These are phyloP conservation scores for Drosophila littoralis DNA, from an alignment of 1,140 invertebrate species.

Conservation along the genomic window DNA sequence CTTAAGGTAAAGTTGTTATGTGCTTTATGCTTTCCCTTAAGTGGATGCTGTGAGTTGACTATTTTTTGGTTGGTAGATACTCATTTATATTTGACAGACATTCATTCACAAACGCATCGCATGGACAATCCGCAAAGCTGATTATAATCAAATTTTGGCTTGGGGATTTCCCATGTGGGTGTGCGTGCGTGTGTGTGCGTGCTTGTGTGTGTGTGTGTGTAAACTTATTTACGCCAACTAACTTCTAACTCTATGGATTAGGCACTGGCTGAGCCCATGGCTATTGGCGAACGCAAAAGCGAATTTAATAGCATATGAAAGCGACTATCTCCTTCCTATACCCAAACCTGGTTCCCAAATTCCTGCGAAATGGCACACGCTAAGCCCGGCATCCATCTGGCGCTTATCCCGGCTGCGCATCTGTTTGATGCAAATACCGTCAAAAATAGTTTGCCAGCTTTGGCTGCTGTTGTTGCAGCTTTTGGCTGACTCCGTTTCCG, in stretches of 20 bases:
- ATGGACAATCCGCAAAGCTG: conserved; percentile 21
- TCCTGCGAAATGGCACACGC: background rate
- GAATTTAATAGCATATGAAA: conserved; percentile 34
- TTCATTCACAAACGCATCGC: conserved; percentile 25
- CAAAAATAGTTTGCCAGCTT: conserved; percentile 59
- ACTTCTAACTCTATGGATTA: conserved; percentile 35
- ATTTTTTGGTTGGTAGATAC: background rate
- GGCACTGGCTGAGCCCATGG: conserved; percentile 16
- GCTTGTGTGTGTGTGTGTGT: conserved; percentile 5
- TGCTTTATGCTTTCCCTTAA: too few relatives aligned
- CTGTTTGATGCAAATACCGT: conserved; percentile 61
- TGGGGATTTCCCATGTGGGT: conserved; percentile 17
- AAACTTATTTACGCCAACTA: conserved; percentile 70
- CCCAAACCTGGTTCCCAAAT: background rate
- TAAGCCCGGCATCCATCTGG: conserved; percentile 30
- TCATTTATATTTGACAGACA: conserved; percentile 9
- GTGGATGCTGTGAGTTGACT: too few relatives aligned
- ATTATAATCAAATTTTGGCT: conserved; percentile 47
- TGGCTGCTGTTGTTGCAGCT: background rate
- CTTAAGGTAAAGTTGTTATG: too few relatives aligned
- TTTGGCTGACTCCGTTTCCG: conserved; percentile 25
- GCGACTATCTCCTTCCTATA: background rate
- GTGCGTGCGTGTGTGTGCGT: conserved; percentile 8
- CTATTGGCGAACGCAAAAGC: conserved; percentile 33
- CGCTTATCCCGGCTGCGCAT: conserved; percentile 61